A percentile compares a stretch with the other conserved stretches of the same genome.
Conservation (phyloP, 2,797 vertebrate species). For the Acrossocheilus wenchowensis region DNA sequence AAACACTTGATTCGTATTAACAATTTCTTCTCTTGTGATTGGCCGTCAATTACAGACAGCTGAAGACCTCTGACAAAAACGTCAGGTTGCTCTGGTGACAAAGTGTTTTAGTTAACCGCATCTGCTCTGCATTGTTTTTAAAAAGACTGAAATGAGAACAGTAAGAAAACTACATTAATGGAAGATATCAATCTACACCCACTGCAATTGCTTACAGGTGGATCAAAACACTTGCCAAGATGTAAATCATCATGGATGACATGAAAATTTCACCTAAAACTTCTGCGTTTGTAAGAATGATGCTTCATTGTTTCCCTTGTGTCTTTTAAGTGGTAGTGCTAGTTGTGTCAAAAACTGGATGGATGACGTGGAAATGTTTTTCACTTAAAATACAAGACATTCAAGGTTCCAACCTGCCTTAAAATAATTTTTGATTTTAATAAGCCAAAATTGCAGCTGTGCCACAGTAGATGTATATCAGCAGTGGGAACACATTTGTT, state of each 20-base stretch:
- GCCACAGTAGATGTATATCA: slow-evolving; percentile 8
- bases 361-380: background rate
- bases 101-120: slow-evolving; percentile 15
- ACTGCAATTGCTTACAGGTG: slow-evolving; percentile 34
- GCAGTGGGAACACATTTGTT: slow-evolving; percentile 1
- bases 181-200: slow-evolving; percentile 15
- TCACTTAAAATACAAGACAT: background rate
- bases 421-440: slow-evolving; percentile 5
- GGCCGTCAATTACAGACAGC: background rate
- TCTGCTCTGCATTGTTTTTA: background rate
- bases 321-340: background rate
- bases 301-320: background rate
- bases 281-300: background rate
- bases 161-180: background rate
- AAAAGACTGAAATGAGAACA: slow-evolving; percentile 22
- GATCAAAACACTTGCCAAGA: slow-evolving; percentile 9
- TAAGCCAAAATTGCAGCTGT: slow-evolving; percentile 1
- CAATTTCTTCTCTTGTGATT: slow-evolving; percentile 15
- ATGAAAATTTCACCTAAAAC: background rate
- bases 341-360: background rate
- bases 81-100: slow-evolving; percentile 1
- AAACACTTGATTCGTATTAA: slow-evolving; percentile 22
- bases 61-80: background rate
- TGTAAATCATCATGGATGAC: slow-evolving; percentile 20
- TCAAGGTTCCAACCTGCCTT: background rate